Evolutionary conservation across 2,797 vertebrate species (phyloP).

Genomic region (Valencia hispanica): DNA sequence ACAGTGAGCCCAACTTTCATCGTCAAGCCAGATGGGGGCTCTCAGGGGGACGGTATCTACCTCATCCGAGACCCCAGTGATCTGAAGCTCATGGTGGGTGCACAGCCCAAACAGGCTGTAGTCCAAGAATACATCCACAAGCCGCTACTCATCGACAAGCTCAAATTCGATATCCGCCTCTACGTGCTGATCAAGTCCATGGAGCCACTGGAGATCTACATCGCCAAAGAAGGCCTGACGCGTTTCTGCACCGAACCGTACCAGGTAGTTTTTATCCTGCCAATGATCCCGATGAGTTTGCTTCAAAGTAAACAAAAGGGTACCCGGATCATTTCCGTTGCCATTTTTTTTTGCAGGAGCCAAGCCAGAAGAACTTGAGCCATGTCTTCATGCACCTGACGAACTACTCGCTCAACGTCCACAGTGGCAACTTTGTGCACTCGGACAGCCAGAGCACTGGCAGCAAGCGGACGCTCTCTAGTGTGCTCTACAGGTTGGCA

Average conservation of each 20-base stretch:
- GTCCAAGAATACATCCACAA: conserved; percentile 97
- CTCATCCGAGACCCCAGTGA: conserved; percentile 94
- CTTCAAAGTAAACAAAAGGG: neutral
- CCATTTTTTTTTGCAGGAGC: conserved; percentile 77
- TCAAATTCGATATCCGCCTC: conserved; percentile 97
- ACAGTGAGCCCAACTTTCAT: conserved; percentile 92
- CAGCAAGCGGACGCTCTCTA: conserved; percentile 96
- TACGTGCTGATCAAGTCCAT: conserved; percentile 94
- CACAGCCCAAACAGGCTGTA: conserved; percentile 88
- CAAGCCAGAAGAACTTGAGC: conserved; percentile 91
- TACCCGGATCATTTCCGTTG: neutral
- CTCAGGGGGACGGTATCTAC: conserved; percentile 99
- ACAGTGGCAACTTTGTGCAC: conserved; percentile 94
- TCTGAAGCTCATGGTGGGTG: conserved; percentile 80
- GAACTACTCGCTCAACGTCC: conserved; percentile 97
- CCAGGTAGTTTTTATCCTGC: conserved; percentile 68
- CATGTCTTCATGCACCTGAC: conserved; percentile 98
- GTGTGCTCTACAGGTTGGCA: conserved; percentile 89
- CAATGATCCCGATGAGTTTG: neutral
- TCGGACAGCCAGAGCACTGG: conserved; percentile 92
- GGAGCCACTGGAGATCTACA: conserved; percentile 95
- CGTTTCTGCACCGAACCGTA: conserved; percentile 98
- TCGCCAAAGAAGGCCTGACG: conserved; percentile 96
- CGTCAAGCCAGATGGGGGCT: conserved; percentile 95
- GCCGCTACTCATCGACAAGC: conserved; percentile 94